Base-by-base conservation (phyloP, 2,888 invertebrate genomes). In the Ormyrus labotus region DNA sequence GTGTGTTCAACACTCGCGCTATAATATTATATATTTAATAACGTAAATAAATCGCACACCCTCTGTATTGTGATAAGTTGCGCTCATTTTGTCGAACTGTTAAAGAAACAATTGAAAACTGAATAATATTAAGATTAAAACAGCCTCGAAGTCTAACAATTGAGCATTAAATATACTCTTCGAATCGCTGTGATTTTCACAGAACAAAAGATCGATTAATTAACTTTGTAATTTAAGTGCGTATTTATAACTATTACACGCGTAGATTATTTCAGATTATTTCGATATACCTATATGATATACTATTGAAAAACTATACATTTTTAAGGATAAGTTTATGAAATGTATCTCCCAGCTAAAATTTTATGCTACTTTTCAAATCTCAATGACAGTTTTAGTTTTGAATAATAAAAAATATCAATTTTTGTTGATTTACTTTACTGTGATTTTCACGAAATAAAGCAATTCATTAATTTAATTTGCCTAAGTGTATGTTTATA, bases 51-150 rank as follows among this genome's bases (percentile, higher is more conserved):
- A 57, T 60, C 75, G 73, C 73, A 70, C 65, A 80, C 83, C 65
- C 69, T 60, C 69, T 67, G 48, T 83, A 84, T 83, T 85, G 84
- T 85, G 85, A 85, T 85, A 84, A 84, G 83, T 82, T 84, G 80
- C 82, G 83, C 83, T 82, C 68, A 78, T 83, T 81, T 69, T 58
- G 6, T 60, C 61, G 51, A 68, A 51, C 48, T 78, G 71, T 75
- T 71, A 57, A 61, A 19, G 19, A 74, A 61, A 50, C 60, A 67
- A 73, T 74, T 68, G 51, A 60, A 67, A 70, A 45, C 64, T 57
- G 13, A 13, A 45, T 76, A 77, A 65, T 72, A 9, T 51, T 71
- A 75, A 75, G 67, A 19, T 19, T 71, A 65, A 68, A 48, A 13
- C 70, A 60, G 51, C 11, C 19, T 68, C 51, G 60, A 75, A 70